Conservation (phyloP, 1,140 invertebrate genomes). For the Microplitis mediator region DNA sequence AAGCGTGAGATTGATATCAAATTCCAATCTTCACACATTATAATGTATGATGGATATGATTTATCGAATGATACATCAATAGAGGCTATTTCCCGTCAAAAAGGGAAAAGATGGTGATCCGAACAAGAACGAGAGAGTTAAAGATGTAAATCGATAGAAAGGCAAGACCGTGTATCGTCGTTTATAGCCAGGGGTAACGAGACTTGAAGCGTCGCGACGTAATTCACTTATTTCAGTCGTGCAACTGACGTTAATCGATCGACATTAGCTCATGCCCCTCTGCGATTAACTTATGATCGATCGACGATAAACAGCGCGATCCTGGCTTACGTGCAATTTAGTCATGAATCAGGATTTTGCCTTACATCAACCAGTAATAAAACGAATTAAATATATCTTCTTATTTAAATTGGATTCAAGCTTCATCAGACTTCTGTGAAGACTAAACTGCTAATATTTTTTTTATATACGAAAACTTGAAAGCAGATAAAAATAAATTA, state of each 20-base stretch:
- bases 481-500: too few relatives aligned
- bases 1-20: not conserved
- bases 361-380: not conserved
- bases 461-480: not conserved
- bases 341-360: not conserved
- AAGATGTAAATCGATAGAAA: not conserved
- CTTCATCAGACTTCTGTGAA: not conserved
- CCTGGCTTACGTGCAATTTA: not conserved
- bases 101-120: not conserved
- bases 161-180: not conserved
- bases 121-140: not conserved
- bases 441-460: not conserved
- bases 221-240: conserved; percentile 6
- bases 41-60: conserved; percentile 8
- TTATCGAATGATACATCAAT: conserved; percentile 11
- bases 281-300: conserved; percentile 6
- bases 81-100: not conserved
- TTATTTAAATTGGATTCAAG: conserved; percentile 1
- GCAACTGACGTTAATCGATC: conserved; percentile 11
- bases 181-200: conserved; percentile 2
- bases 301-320: not conserved
- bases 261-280: not conserved
- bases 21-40: not conserved
- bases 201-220: conserved; percentile 9
- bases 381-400: not conserved